Conservation (phyloP, 2,797 vertebrate species). For the Lepidocolaptes lacrymiger region DNA sequence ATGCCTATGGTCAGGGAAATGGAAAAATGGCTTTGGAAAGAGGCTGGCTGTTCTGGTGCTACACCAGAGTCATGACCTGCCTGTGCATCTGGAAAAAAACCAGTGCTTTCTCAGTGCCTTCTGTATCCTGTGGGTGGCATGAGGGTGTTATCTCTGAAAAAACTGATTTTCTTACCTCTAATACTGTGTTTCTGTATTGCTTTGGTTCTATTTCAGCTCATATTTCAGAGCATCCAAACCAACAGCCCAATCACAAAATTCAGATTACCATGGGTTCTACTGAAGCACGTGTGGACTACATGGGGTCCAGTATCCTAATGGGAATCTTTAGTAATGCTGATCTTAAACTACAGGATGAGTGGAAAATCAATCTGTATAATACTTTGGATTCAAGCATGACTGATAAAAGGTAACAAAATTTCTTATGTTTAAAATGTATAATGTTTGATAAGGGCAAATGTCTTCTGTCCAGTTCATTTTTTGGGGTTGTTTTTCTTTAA, state of each 20-base stretch:
- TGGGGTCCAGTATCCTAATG: constrained; percentile 99
- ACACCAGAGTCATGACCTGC: not conserved
- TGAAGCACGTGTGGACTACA: constrained; percentile 96
- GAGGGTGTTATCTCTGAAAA: not conserved
- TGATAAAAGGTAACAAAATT: constrained; percentile 89
- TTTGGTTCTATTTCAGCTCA: constrained; percentile 82
- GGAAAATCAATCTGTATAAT: constrained; percentile 94
- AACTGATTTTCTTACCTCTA: not conserved
- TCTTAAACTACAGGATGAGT: constrained; percentile 95
- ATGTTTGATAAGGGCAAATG: not conserved
- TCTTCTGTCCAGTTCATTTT: not conserved
- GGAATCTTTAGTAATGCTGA: constrained; percentile 98
- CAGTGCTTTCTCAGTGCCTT: not conserved
- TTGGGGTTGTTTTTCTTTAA: not conserved
- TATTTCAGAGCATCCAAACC: constrained; percentile 98
- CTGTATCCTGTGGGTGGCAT: not conserved
- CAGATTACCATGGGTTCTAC: constrained; percentile 99
- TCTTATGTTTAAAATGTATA: not conserved
- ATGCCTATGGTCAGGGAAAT: not conserved
- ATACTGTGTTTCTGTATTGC: not conserved
- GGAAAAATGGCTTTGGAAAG: not conserved
- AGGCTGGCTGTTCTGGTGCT: not conserved
- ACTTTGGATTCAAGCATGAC: constrained; percentile 88
- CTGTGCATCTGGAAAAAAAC: not conserved
- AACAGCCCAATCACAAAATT: constrained; percentile 97